Evolutionary conservation across 2,113 vertebrate species (phyloP), one percentile per base, ranked within the genome.

Genomic region (Paralichthys olivaceus): DNA sequence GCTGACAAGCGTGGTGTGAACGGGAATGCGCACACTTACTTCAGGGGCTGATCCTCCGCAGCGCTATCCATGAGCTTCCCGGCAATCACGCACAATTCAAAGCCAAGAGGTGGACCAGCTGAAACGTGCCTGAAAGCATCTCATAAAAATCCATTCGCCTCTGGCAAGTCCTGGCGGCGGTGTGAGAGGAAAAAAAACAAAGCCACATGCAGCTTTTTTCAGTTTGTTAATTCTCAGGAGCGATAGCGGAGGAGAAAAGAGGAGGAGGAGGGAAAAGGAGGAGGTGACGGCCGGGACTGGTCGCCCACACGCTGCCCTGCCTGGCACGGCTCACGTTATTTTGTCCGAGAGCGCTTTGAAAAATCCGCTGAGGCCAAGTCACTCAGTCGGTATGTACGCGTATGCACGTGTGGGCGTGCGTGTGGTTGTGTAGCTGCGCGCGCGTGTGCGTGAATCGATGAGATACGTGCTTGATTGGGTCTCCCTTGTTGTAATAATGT

Each of bases 381-480:
- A 73, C 83, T 84, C 75, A 79, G 57, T 84, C 80, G 40, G 84
- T 72, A 53, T 51, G 70, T 40, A 3, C 13, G 81, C 51, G 78
- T 29, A 34, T 28, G 73, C 34, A 25, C 20, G 72, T 12, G 63
- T 12, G 81, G 34, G 54, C n/a, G 69, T 8, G 59, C 20, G 22
- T 25, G 40, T 3, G 56, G 17, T 1, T 4, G 53, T 58, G 85
- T 43, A 25, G 53, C 9, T n/a, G 29, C 29, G 58, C 2, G 58
- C 19, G 49, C 7, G 60, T 49, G 85, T 69, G 85, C 61, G 87
- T 78, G 94, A 93, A 96, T 97, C 96, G 96, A 97, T 96, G 96
- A 94, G 95, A 95, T 96, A 93, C 92, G 96, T 87, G 95, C 94
- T 97, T 96, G 96, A 97, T 97, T 97, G 96, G 90, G 95, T 94